Evolutionary conservation across 2,113 vertebrate species (phyloP).

Genomic region (Capreolus pygargus): DNA sequence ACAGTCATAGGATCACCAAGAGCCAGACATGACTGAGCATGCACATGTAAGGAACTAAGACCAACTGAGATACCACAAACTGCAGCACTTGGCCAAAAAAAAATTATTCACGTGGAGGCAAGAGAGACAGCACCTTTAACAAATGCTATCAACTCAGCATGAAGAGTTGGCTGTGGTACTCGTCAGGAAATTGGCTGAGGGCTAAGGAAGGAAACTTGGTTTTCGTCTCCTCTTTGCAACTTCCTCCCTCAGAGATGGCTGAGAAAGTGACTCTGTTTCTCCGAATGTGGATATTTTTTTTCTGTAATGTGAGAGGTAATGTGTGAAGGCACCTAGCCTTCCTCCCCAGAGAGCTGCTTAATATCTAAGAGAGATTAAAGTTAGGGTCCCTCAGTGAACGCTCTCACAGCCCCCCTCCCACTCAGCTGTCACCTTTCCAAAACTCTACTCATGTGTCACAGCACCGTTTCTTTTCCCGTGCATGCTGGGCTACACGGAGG

Average conservation of each 20-base stretch:
- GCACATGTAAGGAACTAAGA: neutral
- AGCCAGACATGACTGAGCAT: neutral
- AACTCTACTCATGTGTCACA: accelerated
- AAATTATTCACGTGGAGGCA: neutral
- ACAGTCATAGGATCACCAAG: neutral
- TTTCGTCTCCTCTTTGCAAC: neutral
- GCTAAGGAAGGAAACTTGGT: neutral
- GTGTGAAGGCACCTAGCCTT: too few relatives aligned
- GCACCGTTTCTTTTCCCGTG: neutral
- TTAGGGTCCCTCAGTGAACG: too few relatives aligned
- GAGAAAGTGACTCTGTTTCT: neutral
- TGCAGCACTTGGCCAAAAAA: neutral
- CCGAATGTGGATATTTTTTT: accelerated
- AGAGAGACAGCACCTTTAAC: neutral
- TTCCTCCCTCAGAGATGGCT: neutral
- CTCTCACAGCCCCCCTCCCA: neutral
- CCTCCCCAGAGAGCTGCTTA: neutral
- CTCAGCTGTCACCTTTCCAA: neutral
- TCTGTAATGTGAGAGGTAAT: accelerated
- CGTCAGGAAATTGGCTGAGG: accelerated
- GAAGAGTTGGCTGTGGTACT: neutral
- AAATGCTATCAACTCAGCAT: neutral
- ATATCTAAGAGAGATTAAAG: neutral
- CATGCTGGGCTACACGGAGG: accelerated
- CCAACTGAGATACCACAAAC: neutral